Evolutionary conservation across 2,888 invertebrate genomes (phyloP).

Genomic region (Gonocerus acuteangulatus): DNA sequence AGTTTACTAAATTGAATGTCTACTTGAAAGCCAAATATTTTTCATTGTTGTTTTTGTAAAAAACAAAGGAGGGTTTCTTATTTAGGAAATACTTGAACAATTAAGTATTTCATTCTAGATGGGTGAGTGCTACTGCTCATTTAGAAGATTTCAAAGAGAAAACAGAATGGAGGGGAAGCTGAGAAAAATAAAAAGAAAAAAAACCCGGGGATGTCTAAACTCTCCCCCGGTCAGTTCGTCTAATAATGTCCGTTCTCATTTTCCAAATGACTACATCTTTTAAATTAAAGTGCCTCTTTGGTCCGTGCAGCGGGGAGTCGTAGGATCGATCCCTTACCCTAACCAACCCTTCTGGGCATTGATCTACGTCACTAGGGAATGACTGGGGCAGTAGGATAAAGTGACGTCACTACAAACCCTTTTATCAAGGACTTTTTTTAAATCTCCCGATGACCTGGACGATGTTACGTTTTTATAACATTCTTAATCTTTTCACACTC

Average conservation of each 20-base stretch:
- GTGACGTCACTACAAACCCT: background rate
- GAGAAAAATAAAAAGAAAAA: conserved; percentile 20
- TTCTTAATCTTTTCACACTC: too few relatives aligned
- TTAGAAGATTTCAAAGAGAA: background rate
- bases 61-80: too few relatives aligned
- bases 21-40: too few relatives aligned
- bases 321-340: background rate
- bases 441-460: background rate
- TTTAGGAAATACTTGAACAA: too few relatives aligned
- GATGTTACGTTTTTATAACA: too few relatives aligned
- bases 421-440: background rate
- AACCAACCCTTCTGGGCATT: background rate
- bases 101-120: too few relatives aligned
- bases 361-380: background rate
- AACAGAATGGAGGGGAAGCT: background rate
- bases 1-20: too few relatives aligned
- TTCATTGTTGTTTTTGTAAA: too few relatives aligned
- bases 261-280: conserved; percentile 33
- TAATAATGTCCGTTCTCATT: conserved; percentile 28
- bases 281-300: conserved; percentile 19
- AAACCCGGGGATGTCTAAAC: background rate
- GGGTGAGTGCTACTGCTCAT: too few relatives aligned
- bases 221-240: conserved; percentile 19
- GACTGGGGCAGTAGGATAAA: background rate
- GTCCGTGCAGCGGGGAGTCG: background rate